Percentiles rank a stretch among this genome's conserved stretches.
These are phyloP conservation scores for Halcyon malimbica DNA, from an alignment of 2,113 vertebrate genomes.

Conservation along the genomic window DNA sequence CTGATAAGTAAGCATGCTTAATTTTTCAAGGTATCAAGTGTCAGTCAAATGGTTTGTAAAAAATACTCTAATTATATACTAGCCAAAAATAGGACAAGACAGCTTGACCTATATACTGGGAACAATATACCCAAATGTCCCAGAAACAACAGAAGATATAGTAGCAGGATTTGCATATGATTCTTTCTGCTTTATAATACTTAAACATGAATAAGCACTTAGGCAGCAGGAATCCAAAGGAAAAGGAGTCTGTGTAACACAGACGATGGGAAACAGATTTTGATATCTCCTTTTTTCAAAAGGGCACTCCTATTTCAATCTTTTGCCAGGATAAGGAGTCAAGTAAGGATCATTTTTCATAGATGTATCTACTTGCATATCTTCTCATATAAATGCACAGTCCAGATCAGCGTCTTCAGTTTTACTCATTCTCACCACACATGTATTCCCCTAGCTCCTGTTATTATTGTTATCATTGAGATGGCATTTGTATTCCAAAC, in stretches of 20 bases:
- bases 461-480: slow-evolving; percentile 6
- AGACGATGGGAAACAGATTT: background rate
- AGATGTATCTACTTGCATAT: background rate
- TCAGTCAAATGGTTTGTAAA: background rate
- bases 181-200: background rate
- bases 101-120: background rate
- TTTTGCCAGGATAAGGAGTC: background rate
- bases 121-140: background rate
- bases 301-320: background rate
- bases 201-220: background rate
- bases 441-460: background rate
- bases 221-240: background rate
- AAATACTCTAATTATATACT: background rate
- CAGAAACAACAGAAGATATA: background rate
- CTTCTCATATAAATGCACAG: background rate
- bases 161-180: background rate
- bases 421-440: slow-evolving; percentile 6
- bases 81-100: background rate
- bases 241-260: background rate
- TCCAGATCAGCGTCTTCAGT: background rate
- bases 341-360: background rate
- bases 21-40: slow-evolving; percentile 10
- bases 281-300: background rate
- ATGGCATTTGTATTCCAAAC: slow-evolving; percentile 42
- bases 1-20: background rate